Evolutionary conservation across 2,113 vertebrate species (phyloP), one percentile per base, ranked within the genome.

Genomic region (Lepus europaeus): DNA sequence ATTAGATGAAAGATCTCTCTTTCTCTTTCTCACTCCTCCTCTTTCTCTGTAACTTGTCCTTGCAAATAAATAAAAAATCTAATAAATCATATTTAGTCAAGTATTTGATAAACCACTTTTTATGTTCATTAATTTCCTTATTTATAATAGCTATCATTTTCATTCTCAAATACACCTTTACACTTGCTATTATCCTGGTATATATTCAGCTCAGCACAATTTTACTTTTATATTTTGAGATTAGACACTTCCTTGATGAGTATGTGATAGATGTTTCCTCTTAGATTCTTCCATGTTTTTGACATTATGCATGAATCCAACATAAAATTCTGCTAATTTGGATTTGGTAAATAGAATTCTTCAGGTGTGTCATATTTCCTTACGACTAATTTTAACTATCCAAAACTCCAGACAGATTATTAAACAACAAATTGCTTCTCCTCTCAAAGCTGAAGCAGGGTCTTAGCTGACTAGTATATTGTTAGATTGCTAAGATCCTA

Each of bases 271-370:
- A 49, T 77, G 2, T 69, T 79, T 87, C 14, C 23, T 80, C 22
- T 81, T 76, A 80, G 23, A 51, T 39, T 88, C n/a, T 89, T 10
- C 17, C 72, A 45, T 64, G 8, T 31, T 87, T 92, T 92, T 87
- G 13, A 76, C 63, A 80, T 70, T 84, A 70, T 64, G 36, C 10
- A 78, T 78, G 23, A 25, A 84, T n/a, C 33, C 59, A 94, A 93
- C 82, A 19, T 16, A 84, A 91, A 12, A 64, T 74, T 72, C 63
- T 69, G 3, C 23, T 82, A 29, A 86, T 74, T 91, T 96, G 36
- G 6, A 79, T 87, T 92, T 95, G 72, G 5, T 81, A 92, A 87
- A 85, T 87, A 90, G 77, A 64, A 80, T 87, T 90, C 27, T 83
- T 12, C 25, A 51, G 73, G 1, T 63, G 5, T 31, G 11, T 94